A percentile compares a stretch with the other conserved stretches of the same genome.
These are phyloP conservation scores for Porites rus DNA, from an alignment of 92 coral and sea anemone genomes.

Conservation along the genomic window DNA sequence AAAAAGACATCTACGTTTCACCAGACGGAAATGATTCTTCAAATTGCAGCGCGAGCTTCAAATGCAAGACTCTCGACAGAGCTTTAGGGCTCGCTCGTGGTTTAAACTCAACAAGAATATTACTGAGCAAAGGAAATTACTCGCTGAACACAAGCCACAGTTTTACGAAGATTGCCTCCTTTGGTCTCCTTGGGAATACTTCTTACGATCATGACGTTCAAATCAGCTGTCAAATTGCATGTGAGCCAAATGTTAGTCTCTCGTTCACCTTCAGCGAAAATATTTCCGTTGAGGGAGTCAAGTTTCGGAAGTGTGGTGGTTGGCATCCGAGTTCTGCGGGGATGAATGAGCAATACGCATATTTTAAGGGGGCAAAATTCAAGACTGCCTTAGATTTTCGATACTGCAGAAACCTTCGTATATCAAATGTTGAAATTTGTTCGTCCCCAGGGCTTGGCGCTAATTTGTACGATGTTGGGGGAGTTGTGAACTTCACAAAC, in stretches of 20 bases:
- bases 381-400: conserved; percentile 77
- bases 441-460: conserved; percentile 75
- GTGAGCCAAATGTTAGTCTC: conserved; percentile 74
- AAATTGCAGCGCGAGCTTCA: conserved; percentile 41
- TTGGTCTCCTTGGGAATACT: conserved; percentile 70
- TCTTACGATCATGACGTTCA: conserved; percentile 38
- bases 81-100: conserved; percentile 64
- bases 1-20: conserved; percentile 19
- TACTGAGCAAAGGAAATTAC: conserved; percentile 66
- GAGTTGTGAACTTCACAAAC: conserved; percentile 49
- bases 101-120: conserved; percentile 64
- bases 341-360: conserved; percentile 18
- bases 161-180: conserved; percentile 60
- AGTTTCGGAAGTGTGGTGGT: conserved; percentile 80
- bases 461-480: conserved; percentile 74
- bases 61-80: conserved; percentile 75
- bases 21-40: conserved; percentile 55
- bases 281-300: conserved; percentile 69
- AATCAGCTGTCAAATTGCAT: conserved; percentile 18
- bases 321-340: conserved; percentile 70
- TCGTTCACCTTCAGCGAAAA: conserved; percentile 74
- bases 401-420: conserved; percentile 76
- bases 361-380: conserved; percentile 50
- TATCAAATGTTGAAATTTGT: conserved; percentile 52
- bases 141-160: conserved; percentile 57